Conservation (phyloP, 30 jellyfish, hydroid and myxozoan genomes). For the Rhopilema esculentum region DNA sequence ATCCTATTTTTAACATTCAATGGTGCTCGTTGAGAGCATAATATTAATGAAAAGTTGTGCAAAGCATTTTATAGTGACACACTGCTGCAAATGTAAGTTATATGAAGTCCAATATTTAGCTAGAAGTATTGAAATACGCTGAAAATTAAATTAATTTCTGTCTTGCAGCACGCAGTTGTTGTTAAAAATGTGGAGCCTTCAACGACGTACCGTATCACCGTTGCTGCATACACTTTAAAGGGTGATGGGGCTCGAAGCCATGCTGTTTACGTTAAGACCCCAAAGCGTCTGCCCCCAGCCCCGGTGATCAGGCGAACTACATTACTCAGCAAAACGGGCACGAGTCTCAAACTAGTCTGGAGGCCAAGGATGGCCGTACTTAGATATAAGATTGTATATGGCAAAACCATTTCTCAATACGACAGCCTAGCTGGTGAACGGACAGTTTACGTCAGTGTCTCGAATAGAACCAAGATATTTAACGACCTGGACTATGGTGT, state of each 20-base stretch:
- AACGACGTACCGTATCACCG: conserved; percentile 81
- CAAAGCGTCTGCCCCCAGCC: conserved; percentile 87
- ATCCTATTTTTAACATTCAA: too few relatives aligned
- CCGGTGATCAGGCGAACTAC: conserved; percentile 76
- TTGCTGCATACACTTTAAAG: conserved; percentile 88
- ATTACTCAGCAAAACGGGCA: conserved; percentile 22
- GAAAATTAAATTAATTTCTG: neutral
- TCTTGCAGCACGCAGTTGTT: conserved; percentile 78
- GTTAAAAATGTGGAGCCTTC: conserved; percentile 57
- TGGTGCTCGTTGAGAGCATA: too few relatives aligned
- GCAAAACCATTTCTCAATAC: conserved; percentile 78
- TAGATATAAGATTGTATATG: conserved; percentile 81
- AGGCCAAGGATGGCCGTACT: conserved; percentile 77
- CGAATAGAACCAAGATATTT: conserved; percentile 43
- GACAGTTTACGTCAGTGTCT: conserved; percentile 59
- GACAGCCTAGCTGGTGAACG: conserved; percentile 72
- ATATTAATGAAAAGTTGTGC: too few relatives aligned
- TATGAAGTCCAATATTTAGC: too few relatives aligned
- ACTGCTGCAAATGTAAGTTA: too few relatives aligned
- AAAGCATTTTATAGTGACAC: too few relatives aligned
- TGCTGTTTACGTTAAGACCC: conserved; percentile 75
- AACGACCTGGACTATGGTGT: conserved; percentile 81
- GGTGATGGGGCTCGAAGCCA: conserved; percentile 91
- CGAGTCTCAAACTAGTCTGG: conserved; percentile 78
- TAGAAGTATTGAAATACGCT: too few relatives aligned